Base-by-base conservation (phyloP, 2,888 invertebrate species). In the Emesis furor region DNA sequence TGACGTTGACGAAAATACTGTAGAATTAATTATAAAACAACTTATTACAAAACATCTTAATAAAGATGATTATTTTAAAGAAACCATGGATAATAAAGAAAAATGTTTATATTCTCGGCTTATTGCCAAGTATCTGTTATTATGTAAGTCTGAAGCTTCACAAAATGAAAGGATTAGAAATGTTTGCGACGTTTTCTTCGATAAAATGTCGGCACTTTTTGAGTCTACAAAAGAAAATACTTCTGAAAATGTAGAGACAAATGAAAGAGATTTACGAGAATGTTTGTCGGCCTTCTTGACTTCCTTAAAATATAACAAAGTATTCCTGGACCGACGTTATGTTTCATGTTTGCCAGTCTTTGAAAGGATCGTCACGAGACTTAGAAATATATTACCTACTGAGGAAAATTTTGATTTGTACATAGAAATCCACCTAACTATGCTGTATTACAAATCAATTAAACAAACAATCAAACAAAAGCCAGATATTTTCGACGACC, bases 361-460 rank as follows among this genome's bases (percentile, higher is more conserved):
- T 67, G 91, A 93, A 76, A 89, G 81, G 51, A 82, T 94, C 24
- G 81, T 91, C 1, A 79, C 76, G 42, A 92, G 92, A 87, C 85
- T 92, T 87, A 90, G 91, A 7, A 89, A 79, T 7, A 77, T 92
- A 30, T 82, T 95, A 72, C 92, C 93, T 0, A 88, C 92, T 42
- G 92, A 94, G 51, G 78, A 89, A 77, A 82, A 93, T 80, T 93
- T 95, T 39, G 74, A 86, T 0, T 84, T 74, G 35, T 94, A 93
- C 79, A 90, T 90, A 0, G 74, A 86, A 5, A 81, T 95, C 69
- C 93, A 95, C 85, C 84, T 94, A 17, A 93, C 90, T 0, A 94
- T 94, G 92, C 83, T 94, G 32, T 95, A 92, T 83, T 93, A 86
- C 69, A 94, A 93, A 84, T 86, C 94, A 1, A 87, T 95, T 7